phyloP scores from a whole-genome alignment of 1,140 invertebrate genomes.

The Hycleus phaleratus region DNA sequence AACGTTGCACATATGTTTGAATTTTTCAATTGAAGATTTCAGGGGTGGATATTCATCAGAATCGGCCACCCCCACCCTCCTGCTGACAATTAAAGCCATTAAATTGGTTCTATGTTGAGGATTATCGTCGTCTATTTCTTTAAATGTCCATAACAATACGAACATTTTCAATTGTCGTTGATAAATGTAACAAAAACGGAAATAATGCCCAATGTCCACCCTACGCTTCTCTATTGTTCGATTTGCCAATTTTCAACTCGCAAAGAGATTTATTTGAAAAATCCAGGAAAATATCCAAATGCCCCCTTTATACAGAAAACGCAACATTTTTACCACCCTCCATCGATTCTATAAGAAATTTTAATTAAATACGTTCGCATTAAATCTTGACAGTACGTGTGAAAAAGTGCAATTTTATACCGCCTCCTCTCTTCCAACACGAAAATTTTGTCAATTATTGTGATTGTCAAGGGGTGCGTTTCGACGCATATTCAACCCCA shows the following conservation, averaged over 20 bases:
- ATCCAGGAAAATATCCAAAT: no score
- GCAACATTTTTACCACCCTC: not conserved
- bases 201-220: slow-evolving; percentile 20
- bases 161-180: slow-evolving; percentile 23
- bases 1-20: no score
- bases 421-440: no score
- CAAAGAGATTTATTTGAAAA: no score
- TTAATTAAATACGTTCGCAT: no score
- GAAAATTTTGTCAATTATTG: no score
- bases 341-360: not conserved
- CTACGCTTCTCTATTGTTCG: slow-evolving; percentile 19
- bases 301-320: not conserved
- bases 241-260: no score
- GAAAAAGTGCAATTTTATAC: no score
- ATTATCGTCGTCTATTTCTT: slow-evolving; percentile 28
- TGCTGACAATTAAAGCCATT: slow-evolving; percentile 30
- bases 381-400: no score
- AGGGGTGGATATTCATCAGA: no score
- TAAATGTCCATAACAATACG: slow-evolving; percentile 9
- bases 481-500: not conserved
- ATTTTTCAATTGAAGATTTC: no score
- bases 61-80: not conserved
- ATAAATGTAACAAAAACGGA: slow-evolving; percentile 19
- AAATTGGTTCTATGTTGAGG: slow-evolving; percentile 30
- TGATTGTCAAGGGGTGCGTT: not conserved